Evolutionary conservation across 2,888 invertebrate genomes (phyloP), one percentile per base, ranked within the genome.

Genomic region (Lingula anatina): DNA sequence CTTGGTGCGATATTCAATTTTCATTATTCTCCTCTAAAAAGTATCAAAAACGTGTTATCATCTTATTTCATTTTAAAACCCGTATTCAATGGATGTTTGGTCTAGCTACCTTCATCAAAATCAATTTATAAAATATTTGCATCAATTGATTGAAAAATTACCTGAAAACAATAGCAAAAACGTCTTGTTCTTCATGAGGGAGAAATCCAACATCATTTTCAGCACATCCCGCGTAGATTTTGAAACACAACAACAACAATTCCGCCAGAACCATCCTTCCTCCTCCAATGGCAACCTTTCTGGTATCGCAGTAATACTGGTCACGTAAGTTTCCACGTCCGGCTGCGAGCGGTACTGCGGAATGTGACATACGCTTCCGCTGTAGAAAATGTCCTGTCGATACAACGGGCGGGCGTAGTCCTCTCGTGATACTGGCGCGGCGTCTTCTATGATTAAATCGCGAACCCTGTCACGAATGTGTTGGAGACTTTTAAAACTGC

Each of bases 331-430:
- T 47, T 88, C 86, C 47, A 95, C 81, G 2, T 92, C 90, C 70
- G 90, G 90, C 76, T 93, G 92, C 52, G 90, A 91, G 75, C 90
- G 89, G 79, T 87, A 95, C 78, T 69, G 66, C 2, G 67, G 91
- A 64, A 97, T 82, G 79, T 96, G 90, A 54, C 88, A 83, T 24
- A 97, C 89, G 42, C 94, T 94, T 27, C 97, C 95, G 2, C 93
- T 92, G 79, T 96, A 96, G 82, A 97, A 96, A 69, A 96, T 95
- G 78, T 97, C 97, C 72, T 94, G 93, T 47, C 94, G 83, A 5
- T 93, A 93, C 79, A 96, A 79, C 2, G 95, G 95, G 20, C 93
- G 84, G 18, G 70, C 61, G 47, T 67, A 66, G 51, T 71, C 71
- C 27, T 59, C 61, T 52, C 63, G 65, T 24, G 61, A 50, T 20